These are phyloP conservation scores for Drosophila hamatofila DNA, from an alignment of 2,888 invertebrate species.

Conservation along the genomic window DNA sequence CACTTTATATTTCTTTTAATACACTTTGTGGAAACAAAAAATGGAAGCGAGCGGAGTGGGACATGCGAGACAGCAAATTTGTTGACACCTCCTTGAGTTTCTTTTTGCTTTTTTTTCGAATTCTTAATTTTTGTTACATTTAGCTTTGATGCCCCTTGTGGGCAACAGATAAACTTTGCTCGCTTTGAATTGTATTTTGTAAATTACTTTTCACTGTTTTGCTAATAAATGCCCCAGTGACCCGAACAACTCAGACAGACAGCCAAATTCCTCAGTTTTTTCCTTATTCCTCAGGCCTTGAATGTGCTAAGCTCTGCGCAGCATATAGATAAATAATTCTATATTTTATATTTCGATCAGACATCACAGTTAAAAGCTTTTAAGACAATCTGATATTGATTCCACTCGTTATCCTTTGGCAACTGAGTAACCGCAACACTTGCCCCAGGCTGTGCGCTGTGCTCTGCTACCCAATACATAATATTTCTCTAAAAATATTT, in stretches of 20 bases:
- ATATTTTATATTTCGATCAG: background rate
- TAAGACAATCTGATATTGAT: slow-evolving; percentile 2
- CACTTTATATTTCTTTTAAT: slow-evolving; percentile 47
- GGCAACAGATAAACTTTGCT: slow-evolving; percentile 47
- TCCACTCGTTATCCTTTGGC: slow-evolving; percentile 5
- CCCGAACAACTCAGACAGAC: slow-evolving; percentile 19
- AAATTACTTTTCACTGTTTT: slow-evolving; percentile 59
- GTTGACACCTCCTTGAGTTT: slow-evolving; percentile 53
- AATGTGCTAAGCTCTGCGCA: background rate
- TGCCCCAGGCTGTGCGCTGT: slow-evolving; percentile 2
- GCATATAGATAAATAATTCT: background rate
- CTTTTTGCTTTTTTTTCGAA: slow-evolving; percentile 27
- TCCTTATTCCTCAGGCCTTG: too few relatives aligned
- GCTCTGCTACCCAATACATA: background rate
- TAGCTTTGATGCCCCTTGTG: slow-evolving; percentile 52
- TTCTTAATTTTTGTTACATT: slow-evolving; percentile 52
- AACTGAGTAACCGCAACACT: slow-evolving; percentile 9
- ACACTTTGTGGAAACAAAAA: slow-evolving; percentile 45
- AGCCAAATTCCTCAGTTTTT: background rate
- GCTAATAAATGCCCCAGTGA: slow-evolving; percentile 49
- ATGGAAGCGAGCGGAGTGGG: background rate
- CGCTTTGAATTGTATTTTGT: slow-evolving; percentile 47
- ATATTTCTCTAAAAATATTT: slow-evolving; percentile 14
- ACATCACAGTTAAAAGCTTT: background rate
- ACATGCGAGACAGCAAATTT: slow-evolving; percentile 50